Base-by-base conservation (phyloP, 1,140 invertebrate genomes). In the Ylistrum balloti region DNA sequence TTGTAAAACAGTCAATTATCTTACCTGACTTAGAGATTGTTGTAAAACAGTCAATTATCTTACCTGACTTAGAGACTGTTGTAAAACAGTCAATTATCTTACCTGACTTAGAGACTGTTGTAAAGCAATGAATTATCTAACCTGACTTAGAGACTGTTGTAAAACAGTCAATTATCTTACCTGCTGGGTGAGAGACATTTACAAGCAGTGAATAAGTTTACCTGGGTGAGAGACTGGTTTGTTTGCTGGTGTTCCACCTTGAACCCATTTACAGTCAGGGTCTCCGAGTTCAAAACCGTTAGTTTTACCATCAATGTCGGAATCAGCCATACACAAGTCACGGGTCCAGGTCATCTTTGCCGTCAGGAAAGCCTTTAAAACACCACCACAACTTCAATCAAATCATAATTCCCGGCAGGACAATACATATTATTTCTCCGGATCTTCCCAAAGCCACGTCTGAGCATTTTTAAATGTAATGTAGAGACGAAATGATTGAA, bases 251-350 rank as follows among this genome's bases (percentile, higher is more conserved):
- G 86, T 28, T 3, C 33, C 86, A n/a, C 92, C 92, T 11, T 11
- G 33, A 0, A 22, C 17, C 92, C 92, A 93, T 17, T 45, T 74
- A 85, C 93, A 93, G 56, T 93, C 48, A 0, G 93, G 92, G 41
- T 93, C 93, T 20, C 93, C 93, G 0, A 93, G 88, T 74, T 93
- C 93, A 86, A 88, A 86, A 0, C 93, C 93, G 34, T 93, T 93
- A 15, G 92, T 91, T 20, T 33, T 48, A 0, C 93, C 93, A 86
- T 93, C 93, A 38, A 87, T 88, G 33, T 93, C 93, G 3, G 90
- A 92, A 41, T 93, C 93, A 32, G 56, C 88, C 17, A 45, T 56
- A 88, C 93, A 93, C 22, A 93, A 89, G 11, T 35, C 87, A 32
- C 88, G 33, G 11, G 85, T 91, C 93, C 93, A 93, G 32, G 33